A percentile compares a stretch with the other conserved stretches of the same genome.
phyloP scores from a whole-genome alignment of 2,797 vertebrate genomes.

The Darevskia mixta region DNA sequence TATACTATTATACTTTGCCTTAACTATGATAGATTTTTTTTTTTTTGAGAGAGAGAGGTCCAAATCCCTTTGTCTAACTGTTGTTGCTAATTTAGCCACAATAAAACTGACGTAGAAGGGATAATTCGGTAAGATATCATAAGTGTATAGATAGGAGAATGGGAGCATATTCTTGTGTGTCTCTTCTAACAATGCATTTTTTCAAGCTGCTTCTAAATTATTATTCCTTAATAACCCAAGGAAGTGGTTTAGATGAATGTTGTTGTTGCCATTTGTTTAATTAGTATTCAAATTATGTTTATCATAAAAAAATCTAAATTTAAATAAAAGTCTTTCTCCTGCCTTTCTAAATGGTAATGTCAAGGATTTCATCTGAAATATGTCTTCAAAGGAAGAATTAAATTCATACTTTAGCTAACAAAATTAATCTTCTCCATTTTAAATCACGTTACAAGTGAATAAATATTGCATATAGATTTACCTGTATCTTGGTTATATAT shows the following conservation, averaged over 20 bases:
- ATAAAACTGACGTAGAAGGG: neutral
- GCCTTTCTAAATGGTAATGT: neutral
- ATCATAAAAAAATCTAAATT: neutral
- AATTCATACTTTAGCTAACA: slow-evolving; percentile 12
- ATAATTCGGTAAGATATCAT: neutral
- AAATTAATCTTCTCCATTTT: neutral
- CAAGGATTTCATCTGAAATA: neutral
- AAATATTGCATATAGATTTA: neutral
- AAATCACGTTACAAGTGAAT: neutral
- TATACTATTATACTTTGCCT: neutral
- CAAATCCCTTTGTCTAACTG: neutral
- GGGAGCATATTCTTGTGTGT: neutral
- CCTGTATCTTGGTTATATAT: neutral
- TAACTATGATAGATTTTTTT: neutral
- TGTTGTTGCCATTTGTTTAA: neutral
- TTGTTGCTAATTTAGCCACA: neutral
- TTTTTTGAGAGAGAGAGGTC: neutral
- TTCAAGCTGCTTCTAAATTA: neutral
- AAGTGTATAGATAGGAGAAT: neutral
- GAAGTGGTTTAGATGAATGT: neutral
- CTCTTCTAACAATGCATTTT: neutral
- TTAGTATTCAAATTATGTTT: neutral
- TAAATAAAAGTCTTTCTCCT: neutral
- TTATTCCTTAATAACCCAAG: slow-evolving; percentile 4
- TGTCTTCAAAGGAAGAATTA: rapidly evolving